Base-by-base conservation (phyloP, 2,797 vertebrate species). In the Rhinoraja longicauda region DNA sequence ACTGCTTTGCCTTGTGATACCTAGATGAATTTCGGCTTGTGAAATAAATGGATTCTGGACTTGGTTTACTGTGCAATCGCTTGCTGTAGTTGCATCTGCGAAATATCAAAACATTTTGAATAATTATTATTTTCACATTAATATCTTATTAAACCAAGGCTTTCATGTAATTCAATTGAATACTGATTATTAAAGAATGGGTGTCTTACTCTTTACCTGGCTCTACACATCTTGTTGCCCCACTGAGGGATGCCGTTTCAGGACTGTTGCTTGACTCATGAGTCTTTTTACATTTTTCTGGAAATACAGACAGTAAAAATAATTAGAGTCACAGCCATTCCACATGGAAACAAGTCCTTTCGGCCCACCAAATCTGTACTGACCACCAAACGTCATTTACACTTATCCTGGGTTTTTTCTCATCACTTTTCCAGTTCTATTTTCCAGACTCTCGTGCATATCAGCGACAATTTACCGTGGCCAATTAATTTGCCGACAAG, bases 281-380 rank as follows among this genome's bases (percentile, higher is more conserved):
- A 6, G 95, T 93, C 94, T 97, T 97, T 94, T 96, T 97, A 94
- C 93, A 95, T 96, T 97, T 97, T 93, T 97, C 97, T 97, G 94
- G 93, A 57, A 94, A 1, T 86, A 1, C 0, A 93, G 10, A 94
- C 36, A 73, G 88, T 45, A 72, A 72, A 5, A 19, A 24, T 21
- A 72, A 24, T 19, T 21, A 21, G 70, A 72, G 70, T 72, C 21
- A 72, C 5, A 72, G 19, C 5, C 19, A 21, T 72, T 6, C 21
- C 19, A 21, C 70, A 72, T 21, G 70, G 70, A 72, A 72, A 72
- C 17, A 21, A 21, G 6, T 19, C 4, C 4, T 21, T 72, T 72
- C 70, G 4, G 21, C 70, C 15, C 1, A 24, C 70, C 70, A 26
- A 26, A 5, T 72, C 70, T 72, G 21, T 24, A 4, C 5, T 21